Evolutionary conservation across 1,140 invertebrate genomes (phyloP), one percentile per base, ranked within the genome.

Genomic region (Tribolium madens): DNA sequence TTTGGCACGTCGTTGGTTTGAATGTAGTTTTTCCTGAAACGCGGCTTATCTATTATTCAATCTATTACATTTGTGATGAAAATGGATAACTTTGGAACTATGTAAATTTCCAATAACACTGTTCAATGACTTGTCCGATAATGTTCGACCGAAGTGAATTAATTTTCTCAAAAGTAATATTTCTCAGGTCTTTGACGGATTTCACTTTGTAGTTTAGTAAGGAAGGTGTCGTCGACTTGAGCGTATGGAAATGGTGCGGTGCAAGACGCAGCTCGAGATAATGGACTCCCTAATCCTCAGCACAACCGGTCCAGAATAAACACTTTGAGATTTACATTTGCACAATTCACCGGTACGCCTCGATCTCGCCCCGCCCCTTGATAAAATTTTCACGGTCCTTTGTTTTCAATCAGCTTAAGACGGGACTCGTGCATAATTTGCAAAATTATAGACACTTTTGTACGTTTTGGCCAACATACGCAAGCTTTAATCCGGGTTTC

Each of bases 221-320:
- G 26, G 57, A 64, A 64, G 57, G 57, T 64, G 57, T 64, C 57
- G 21, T 33, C 57, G 57, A 64, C 21, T 64, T 33, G 57, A 64
- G 33, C 33, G 75, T 77, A 79, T 79, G 78, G 77, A 79, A 79
- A 79, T 79, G 75, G 75, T 70, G 75, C 57, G 78, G 75, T 79
- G 70, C 75, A 78, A 78, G 77, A 60, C 74, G 74, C 74, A 78
- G 69, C 77, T 53, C 74, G 71, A 79, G 74, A 79, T 79, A 79
- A 79, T 79, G 78, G 78, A 79, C 57, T 79, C 78, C 78, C 52
- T 79, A 79, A 79, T 73, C 78, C 75, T 50, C 26, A 60, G 57
- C 75, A 76, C 75, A 50, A 75, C 75, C 78, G 75, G 75, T 74
- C 78, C 75, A 77, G 78, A 79, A 79, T 79, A 79, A 79, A 79